These are phyloP conservation scores for Troides helena DNA, from an alignment of 2,888 invertebrate genomes.

Conservation along the genomic window DNA sequence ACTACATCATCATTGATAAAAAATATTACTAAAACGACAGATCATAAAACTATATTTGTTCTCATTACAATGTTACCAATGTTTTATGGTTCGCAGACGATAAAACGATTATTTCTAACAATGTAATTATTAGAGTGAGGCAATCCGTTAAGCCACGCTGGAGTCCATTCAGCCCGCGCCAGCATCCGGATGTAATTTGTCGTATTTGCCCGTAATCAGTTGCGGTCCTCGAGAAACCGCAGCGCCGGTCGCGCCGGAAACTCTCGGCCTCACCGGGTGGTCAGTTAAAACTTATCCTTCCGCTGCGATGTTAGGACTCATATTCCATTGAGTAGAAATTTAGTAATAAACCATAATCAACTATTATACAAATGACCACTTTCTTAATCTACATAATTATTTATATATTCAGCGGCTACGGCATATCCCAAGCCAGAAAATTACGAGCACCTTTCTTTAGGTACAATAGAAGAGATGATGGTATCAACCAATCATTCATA, in stretches of 20 bases:
- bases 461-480: too few relatives aligned
- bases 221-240: constrained; percentile 16
- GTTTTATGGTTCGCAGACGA: background rate
- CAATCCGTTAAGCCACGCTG: constrained; percentile 8
- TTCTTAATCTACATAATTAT: too few relatives aligned
- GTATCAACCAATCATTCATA: too few relatives aligned
- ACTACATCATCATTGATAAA: too few relatives aligned
- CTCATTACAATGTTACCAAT: too few relatives aligned
- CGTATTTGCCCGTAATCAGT: constrained; percentile 23
- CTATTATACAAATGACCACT: too few relatives aligned
- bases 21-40: too few relatives aligned
- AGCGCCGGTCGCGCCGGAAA: background rate
- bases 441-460: too few relatives aligned
- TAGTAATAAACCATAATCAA: too few relatives aligned
- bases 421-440: too few relatives aligned
- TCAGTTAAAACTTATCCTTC: background rate
- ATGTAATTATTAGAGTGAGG: constrained; percentile 8
- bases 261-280: background rate
- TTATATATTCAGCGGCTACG: too few relatives aligned
- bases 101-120: constrained; percentile 1
- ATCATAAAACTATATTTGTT: too few relatives aligned
- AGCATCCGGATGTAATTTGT: constrained; percentile 26
- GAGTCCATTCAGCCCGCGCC: constrained; percentile 12
- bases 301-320: background rate
- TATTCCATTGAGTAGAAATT: background rate